Conservation (phyloP, 1,140 invertebrate genomes). For the Danaus plexippus region DNA sequence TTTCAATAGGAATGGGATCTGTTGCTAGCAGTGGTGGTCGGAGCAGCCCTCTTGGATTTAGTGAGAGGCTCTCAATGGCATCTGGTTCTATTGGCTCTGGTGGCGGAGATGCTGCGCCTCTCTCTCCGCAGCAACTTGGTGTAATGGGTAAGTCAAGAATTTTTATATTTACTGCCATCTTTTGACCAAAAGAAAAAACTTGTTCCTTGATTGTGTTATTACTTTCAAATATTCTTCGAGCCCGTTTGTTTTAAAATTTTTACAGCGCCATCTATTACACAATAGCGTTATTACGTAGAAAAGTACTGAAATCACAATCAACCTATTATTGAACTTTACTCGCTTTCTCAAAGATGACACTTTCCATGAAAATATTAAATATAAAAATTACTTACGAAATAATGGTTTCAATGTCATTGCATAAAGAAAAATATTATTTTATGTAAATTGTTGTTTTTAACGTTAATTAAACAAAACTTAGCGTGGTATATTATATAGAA, state of each 20-base stretch:
- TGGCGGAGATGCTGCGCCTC: slow-evolving; percentile 61
- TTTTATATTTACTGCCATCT: slow-evolving; percentile 30
- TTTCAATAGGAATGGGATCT: slow-evolving; percentile 67
- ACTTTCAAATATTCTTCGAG: not conserved
- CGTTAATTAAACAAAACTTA: no score
- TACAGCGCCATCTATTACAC: slow-evolving; percentile 51
- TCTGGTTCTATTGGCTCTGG: slow-evolving; percentile 74
- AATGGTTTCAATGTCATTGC: no score
- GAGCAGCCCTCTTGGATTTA: slow-evolving; percentile 71
- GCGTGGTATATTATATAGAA: no score
- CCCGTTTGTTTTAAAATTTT: slow-evolving; percentile 22
- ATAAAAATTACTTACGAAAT: not conserved
- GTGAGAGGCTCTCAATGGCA: slow-evolving; percentile 74
- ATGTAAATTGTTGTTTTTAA: not conserved
- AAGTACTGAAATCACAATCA: not conserved
- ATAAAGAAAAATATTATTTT: not conserved
- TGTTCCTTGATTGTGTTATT: no score
- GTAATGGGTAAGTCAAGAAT: slow-evolving; percentile 74
- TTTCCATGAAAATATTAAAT: not conserved
- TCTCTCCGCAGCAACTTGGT: slow-evolving; percentile 79
- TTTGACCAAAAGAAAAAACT: slow-evolving; percentile 15
- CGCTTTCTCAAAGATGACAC: slow-evolving; percentile 9
- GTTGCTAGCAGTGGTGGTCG: slow-evolving; percentile 73
- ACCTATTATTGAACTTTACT: slow-evolving; percentile 3
- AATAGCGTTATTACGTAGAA: slow-evolving; percentile 31